Evolutionary conservation across 2,113 vertebrate species (phyloP).

Genomic region (Rhinopomastus cyanomelas): DNA sequence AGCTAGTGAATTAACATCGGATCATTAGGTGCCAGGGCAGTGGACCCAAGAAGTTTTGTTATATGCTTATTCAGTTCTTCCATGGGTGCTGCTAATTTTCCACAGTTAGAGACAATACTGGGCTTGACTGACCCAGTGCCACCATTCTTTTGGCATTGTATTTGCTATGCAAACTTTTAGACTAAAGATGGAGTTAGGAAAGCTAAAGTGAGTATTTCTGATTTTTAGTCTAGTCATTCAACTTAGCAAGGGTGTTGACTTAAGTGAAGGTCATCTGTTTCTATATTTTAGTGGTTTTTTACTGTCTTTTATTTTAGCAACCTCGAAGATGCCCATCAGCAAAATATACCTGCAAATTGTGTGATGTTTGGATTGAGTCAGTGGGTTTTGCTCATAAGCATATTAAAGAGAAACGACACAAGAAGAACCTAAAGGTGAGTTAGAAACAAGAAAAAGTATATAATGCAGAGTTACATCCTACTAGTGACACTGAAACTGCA

Average conservation of each 20-base stretch:
- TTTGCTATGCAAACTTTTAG: neutral
- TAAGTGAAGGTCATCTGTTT: neutral
- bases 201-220: neutral
- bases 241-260: neutral
- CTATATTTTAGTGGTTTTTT: neutral
- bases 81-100: neutral
- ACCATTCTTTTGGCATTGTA: neutral
- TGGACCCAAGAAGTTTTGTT: neutral
- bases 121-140: neutral
- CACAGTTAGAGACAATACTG: neutral
- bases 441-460: neutral
- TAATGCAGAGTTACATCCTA: neutral
- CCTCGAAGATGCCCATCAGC: conserved; percentile 81
- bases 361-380: conserved; percentile 86
- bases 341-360: conserved; percentile 84
- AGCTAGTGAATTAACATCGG: neutral
- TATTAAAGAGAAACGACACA: conserved; percentile 91
- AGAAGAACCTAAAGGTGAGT: conserved; percentile 85
- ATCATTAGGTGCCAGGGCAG: neutral
- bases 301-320: conserved; percentile 75
- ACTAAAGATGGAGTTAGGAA: neutral
- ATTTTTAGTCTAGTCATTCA: neutral
- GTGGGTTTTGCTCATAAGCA: conserved; percentile 86
- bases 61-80: neutral
- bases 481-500: neutral